Evolutionary conservation across 2,113 vertebrate genomes (phyloP), one percentile per base, ranked within the genome.

Genomic region (Forbesichthys papilliferus): DNA sequence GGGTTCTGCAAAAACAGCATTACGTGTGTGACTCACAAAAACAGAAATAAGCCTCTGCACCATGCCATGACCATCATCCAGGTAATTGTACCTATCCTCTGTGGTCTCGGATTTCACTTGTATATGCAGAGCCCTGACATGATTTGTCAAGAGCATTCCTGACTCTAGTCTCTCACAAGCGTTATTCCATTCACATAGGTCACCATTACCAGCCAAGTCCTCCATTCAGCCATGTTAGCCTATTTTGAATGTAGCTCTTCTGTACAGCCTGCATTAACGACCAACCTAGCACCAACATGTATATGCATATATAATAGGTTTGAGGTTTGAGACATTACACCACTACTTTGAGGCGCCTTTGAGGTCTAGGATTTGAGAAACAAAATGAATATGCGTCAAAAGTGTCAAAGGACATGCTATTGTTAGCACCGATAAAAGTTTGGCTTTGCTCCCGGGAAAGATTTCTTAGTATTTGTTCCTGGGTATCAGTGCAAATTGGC

Each of bases 401-500:
- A 27, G 27, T 27, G 27, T 27, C 27, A 27, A 27, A 27, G 27
- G 27, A 27, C 20, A 20, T 20, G 20, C 27, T 27, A 27, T 27
- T 27, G 27, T 27, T 27, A 27, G 27, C 27, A 27, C 27, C 27
- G 27, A 27, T 27, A 27, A 27, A 27, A 27, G 27, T 27, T 27
- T 27, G 27, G 27, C 27, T 27, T 27, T 27, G 27, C 27, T 20
- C 27, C 27, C 27, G 27, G 27, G 27, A 27, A 27, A 27, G 27
- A 27, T 27, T 27, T 27, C 1, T 27, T 27, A 27, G 27, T 27
- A 27, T 27, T 27, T 27, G 27, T 27, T 27, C 27, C 27, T 71
- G 61, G 52, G 33, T 78, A 73, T 79, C 71, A 75, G 64, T 77
- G 73, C 81, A 66, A 75, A 84, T 78, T 70, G 36, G 64, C 48